phyloP scores from a whole-genome alignment of 1,140 invertebrate genomes.

The Polyergus mexicanus region DNA sequence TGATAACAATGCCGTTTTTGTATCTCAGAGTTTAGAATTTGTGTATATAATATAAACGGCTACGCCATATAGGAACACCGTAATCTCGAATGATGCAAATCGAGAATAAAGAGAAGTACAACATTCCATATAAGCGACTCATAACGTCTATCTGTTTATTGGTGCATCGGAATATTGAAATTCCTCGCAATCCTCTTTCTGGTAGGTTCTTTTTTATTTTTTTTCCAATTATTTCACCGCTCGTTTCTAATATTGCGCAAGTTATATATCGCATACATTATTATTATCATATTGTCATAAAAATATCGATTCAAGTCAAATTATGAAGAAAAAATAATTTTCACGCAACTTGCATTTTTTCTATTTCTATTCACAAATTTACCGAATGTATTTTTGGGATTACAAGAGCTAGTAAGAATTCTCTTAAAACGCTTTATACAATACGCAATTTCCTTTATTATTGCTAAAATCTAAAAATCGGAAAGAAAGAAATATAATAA shows the following conservation, averaged over 20 bases:
- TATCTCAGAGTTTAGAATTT: conserved; percentile 40
- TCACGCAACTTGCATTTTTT: not conserved
- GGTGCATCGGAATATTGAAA: conserved; percentile 24
- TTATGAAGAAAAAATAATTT: not conserved
- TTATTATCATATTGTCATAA: not conserved
- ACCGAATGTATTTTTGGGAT: conserved; percentile 5
- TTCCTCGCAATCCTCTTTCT: not conserved
- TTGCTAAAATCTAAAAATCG: not conserved
- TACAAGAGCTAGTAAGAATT: not conserved
- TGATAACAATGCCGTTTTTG: conserved; percentile 60
- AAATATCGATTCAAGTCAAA: not conserved
- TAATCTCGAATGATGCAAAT: conserved; percentile 54
- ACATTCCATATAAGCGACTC: not conserved
- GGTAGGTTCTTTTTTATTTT: not conserved
- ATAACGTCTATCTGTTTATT: conserved; percentile 28
- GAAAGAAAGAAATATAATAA: not conserved
- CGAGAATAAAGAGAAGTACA: conserved; percentile 4
- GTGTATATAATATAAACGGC: conserved; percentile 56
- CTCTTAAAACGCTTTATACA: not conserved
- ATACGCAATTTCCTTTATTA: conserved; percentile 2
- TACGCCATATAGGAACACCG: not conserved
- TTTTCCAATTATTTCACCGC: not conserved
- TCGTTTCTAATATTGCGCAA: not conserved
- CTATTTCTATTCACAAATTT: not conserved
- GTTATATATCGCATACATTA: not conserved